Percentiles rank a stretch among this genome's conserved stretches.
phyloP scores from a whole-genome alignment of 2,113 vertebrate species.

The Calidris pygmaea region DNA sequence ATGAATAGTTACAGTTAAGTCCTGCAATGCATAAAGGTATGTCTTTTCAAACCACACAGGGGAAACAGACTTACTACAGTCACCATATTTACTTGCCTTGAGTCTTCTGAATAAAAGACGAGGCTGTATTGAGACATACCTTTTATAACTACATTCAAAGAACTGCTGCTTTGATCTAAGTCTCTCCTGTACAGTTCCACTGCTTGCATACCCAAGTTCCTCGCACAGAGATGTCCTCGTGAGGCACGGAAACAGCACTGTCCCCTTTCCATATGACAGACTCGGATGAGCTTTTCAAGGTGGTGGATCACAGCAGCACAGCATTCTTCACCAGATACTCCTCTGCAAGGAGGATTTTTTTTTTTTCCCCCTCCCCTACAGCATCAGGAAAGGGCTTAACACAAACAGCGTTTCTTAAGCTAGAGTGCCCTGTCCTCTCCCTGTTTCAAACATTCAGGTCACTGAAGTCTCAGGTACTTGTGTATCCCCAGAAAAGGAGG shows the following conservation, averaged over 20 bases:
- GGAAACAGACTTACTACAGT: background rate
- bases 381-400: background rate
- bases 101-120: background rate
- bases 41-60: background rate
- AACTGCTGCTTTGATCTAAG: background rate
- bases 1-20: background rate
- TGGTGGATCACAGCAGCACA: background rate
- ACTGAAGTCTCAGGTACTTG: background rate
- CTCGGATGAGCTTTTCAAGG: background rate
- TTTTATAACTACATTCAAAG: background rate
- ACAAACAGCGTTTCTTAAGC: background rate
- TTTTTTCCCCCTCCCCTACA: background rate
- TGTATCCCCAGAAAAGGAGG: background rate
- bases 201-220: background rate
- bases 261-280: background rate
- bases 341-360: background rate
- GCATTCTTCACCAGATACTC: background rate
- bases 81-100: background rate
- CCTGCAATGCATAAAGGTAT: background rate
- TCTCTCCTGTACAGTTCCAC: background rate
- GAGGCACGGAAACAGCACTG: background rate
- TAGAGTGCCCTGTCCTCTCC: background rate
- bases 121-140: background rate
- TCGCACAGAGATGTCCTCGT: rapidly evolving
- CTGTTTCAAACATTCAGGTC: background rate